Evolutionary conservation across 2,113 vertebrate species (phyloP).

Genomic region (Entelurus aequoreus): DNA sequence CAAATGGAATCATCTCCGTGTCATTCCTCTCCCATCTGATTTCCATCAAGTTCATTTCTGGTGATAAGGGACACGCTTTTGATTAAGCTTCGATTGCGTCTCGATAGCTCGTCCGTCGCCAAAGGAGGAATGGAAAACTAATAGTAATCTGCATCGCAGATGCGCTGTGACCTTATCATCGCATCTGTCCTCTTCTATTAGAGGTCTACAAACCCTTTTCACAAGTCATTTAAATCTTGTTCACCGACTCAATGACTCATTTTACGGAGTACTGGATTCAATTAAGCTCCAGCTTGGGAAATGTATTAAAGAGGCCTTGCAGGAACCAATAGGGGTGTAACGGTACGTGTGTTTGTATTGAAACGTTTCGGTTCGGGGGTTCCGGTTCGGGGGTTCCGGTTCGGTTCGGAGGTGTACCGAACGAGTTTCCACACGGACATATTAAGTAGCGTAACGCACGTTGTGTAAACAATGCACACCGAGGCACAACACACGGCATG

Average conservation of each 20-base stretch:
- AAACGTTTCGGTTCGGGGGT: no score
- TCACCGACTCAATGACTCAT: slow-evolving; percentile 30
- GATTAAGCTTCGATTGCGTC: slow-evolving; percentile 37
- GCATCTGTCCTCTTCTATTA: slow-evolving; percentile 40
- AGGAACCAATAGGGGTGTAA: no score
- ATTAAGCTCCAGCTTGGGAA: slow-evolving; percentile 33
- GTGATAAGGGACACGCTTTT: slow-evolving; percentile 45
- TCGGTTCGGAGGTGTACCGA: no score
- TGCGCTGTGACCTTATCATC: slow-evolving; percentile 28
- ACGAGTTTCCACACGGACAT: no score
- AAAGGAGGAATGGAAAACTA: slow-evolving; percentile 28
- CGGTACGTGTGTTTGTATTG: no score
- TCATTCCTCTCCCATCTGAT: slow-evolving; percentile 44
- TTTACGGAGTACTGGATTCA: slow-evolving; percentile 24
- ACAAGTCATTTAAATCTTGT: slow-evolving; percentile 38
- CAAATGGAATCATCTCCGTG: slow-evolving; percentile 28
- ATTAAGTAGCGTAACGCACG: no score
- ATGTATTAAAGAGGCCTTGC: slow-evolving; percentile 16
- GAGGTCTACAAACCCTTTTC: slow-evolving; percentile 41
- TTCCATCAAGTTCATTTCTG: slow-evolving; percentile 41
- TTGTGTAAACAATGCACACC: no score
- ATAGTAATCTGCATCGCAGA: slow-evolving; percentile 39
- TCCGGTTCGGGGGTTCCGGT: no score
- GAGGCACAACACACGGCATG: no score
- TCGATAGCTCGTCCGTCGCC: slow-evolving; percentile 41